Percentiles rank a stretch among this genome's conserved stretches.
These are phyloP conservation scores for Agrilus biguttatus DNA, from an alignment of 2,888 invertebrate genomes.

Conservation along the genomic window DNA sequence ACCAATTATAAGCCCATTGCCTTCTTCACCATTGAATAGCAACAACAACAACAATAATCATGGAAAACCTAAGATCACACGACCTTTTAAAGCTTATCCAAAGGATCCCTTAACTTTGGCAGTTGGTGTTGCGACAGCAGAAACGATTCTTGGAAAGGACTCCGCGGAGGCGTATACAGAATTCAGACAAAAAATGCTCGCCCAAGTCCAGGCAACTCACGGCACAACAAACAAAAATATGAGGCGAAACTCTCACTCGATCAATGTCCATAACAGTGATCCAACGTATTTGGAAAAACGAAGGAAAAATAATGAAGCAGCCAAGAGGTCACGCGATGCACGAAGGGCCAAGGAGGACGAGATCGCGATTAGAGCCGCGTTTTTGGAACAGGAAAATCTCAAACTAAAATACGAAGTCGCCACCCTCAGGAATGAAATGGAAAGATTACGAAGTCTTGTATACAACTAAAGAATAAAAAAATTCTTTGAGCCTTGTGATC, in stretches of 20 bases:
- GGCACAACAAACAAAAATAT: conserved; percentile 52
- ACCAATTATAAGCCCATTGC: conserved; percentile 2
- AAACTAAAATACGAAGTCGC: conserved; percentile 49
- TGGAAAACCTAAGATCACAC: conserved; percentile 30
- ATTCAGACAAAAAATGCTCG: conserved; percentile 53
- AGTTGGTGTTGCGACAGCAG: conserved; percentile 31
- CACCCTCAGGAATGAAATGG: conserved; percentile 16
- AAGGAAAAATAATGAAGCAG: conserved; percentile 87
- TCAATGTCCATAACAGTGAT: conserved; percentile 33
- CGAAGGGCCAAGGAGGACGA: conserved; percentile 84
- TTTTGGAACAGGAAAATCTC: conserved; percentile 77
- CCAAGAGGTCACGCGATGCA: conserved; percentile 84
- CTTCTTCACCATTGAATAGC: background rate
- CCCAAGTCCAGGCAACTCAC: conserved; percentile 45
- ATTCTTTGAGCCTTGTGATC: conserved; percentile 2
- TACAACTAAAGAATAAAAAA: background rate
- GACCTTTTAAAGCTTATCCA: conserved; percentile 60
- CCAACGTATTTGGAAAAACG: conserved; percentile 78
- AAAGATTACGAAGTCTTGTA: conserved; percentile 12
- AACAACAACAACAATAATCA: no score
- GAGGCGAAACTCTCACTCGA: conserved; percentile 34
- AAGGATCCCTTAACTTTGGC: conserved; percentile 49
- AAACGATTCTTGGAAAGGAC: conserved; percentile 37
- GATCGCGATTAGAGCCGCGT: conserved; percentile 75
- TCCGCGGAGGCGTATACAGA: conserved; percentile 54